Conservation (phyloP, 2,888 invertebrate genomes). For the Catocala nupta region DNA sequence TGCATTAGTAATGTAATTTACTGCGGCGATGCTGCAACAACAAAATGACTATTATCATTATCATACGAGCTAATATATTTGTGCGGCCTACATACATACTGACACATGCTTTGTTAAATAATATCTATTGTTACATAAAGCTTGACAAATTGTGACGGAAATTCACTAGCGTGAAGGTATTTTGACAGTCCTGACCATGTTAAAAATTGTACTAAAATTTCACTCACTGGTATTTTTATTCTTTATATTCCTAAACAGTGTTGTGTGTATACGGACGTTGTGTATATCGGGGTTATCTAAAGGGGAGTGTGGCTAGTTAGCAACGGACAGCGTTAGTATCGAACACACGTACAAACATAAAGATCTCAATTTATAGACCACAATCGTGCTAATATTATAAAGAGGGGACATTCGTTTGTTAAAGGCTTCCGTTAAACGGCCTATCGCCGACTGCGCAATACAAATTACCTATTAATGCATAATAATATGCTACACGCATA, state of each 20-base stretch:
- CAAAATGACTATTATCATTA: too few relatives aligned
- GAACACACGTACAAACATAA: conserved; percentile 7
- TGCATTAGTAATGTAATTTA: too few relatives aligned
- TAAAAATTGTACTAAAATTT: too few relatives aligned
- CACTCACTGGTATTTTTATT: too few relatives aligned
- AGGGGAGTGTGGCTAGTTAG: conserved; percentile 4
- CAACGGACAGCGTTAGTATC: conserved; percentile 1
- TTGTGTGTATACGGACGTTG: not conserved
- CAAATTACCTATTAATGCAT: too few relatives aligned
- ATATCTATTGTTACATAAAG: conserved; percentile 10
- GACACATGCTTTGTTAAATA: conserved; percentile 16
- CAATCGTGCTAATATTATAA: conserved; percentile 11
- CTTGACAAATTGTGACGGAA: not conserved
- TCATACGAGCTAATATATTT: too few relatives aligned
- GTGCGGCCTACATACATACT: too few relatives aligned
- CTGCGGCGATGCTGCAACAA: too few relatives aligned
- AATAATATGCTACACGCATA: too few relatives aligned
- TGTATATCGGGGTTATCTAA: conserved; percentile 4
- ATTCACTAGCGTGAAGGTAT: too few relatives aligned
- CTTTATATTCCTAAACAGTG: not conserved
- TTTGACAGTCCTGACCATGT: too few relatives aligned
- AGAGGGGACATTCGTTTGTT: not conserved
- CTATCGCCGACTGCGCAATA: not conserved
- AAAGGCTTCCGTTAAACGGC: conserved; percentile 1
- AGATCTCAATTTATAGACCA: conserved; percentile 9